Evolutionary conservation across 2,888 invertebrate species (phyloP), one percentile per base, ranked within the genome.

Genomic region (Petrolisthes cinctipes): DNA sequence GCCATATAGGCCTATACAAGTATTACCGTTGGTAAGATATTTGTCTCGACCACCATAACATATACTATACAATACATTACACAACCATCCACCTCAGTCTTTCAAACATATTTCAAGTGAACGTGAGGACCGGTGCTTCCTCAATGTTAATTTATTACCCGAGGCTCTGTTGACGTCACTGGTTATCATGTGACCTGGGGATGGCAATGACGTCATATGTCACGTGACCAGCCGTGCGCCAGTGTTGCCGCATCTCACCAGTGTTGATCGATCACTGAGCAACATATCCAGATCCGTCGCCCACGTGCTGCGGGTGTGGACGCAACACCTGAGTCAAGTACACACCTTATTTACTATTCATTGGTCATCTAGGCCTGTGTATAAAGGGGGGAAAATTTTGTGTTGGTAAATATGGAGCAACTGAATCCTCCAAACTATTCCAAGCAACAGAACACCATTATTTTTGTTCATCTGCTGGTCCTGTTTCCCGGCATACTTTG

Each of bases 201-300:
- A 9, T 61, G 61, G 71, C 20, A n/a, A 51, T 66, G 66, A 82
- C 37, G 66, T 82, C 71, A 37, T 17, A 6, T 68, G 68, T 68
- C 66, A 66, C 82, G 82, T 82, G 82, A 66, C 66, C 11, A 20
- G 82, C 51, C 14, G n/a, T 66, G 53, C 23, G 53, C 37, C 76
- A 37, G 76, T 76, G 76, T 23, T 76, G 76, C 76, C 76, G 11
- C 76, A 37, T n/a, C 51, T 76, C 51, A 76, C 76, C 71, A 20
- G n/a, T n/a, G 71, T 71, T n/a, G 71, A 71, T 71, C 71, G 71
- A 71, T 71, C 71, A 71, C 17, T 71, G 71, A 17, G 61, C 20
- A 71, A 71, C 71, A n/a, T 71, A 71, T 11, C n/a, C 71, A 71
- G 17, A 6, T n/a, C n/a, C 71, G 17, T n/a, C 71, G 71, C 71